Conservation (phyloP, 2,888 invertebrate genomes). For the Aplocera efformata region DNA sequence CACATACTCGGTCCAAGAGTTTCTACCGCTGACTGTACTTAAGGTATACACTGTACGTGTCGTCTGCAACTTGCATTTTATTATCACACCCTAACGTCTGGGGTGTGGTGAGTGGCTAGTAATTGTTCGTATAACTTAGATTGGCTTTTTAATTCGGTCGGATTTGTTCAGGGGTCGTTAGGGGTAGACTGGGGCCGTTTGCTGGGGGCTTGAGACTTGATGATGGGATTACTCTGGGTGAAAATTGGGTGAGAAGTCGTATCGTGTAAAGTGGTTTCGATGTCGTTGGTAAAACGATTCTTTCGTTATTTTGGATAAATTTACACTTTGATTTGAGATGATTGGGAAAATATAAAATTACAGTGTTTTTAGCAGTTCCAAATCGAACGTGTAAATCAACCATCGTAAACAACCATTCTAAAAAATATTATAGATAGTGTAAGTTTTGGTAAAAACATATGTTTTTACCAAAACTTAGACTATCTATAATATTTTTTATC, state of each 20-base stretch:
- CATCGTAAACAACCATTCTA: too few relatives aligned
- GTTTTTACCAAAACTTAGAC: too few relatives aligned
- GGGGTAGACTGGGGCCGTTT: conserved; percentile 13
- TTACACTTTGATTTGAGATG: too few relatives aligned
- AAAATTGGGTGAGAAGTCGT: conserved; percentile 8
- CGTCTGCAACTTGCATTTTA: conserved; percentile 40
- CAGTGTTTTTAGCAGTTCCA: too few relatives aligned
- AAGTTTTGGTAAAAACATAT: too few relatives aligned
- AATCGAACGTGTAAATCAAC: too few relatives aligned
- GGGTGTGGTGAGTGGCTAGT: conserved; percentile 71
- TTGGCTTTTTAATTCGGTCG: conserved; percentile 70
- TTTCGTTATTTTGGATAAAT: too few relatives aligned
- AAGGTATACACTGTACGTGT: conserved; percentile 25
- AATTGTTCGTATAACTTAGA: conserved; percentile 79
- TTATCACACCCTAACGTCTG: conserved; percentile 52
- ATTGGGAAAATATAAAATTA: too few relatives aligned
- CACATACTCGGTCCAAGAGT: not conserved
- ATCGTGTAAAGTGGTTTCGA: not conserved
- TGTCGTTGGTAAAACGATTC: too few relatives aligned
- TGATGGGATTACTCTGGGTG: conserved; percentile 9
- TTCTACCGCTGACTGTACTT: conserved; percentile 14
- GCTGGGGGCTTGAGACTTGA: conserved; percentile 5
- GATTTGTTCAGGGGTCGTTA: conserved; percentile 27
- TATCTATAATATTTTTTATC: too few relatives aligned
- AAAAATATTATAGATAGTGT: too few relatives aligned